Conservation (phyloP, 2,797 vertebrate species). For the Pantherophis vulpinus region DNA sequence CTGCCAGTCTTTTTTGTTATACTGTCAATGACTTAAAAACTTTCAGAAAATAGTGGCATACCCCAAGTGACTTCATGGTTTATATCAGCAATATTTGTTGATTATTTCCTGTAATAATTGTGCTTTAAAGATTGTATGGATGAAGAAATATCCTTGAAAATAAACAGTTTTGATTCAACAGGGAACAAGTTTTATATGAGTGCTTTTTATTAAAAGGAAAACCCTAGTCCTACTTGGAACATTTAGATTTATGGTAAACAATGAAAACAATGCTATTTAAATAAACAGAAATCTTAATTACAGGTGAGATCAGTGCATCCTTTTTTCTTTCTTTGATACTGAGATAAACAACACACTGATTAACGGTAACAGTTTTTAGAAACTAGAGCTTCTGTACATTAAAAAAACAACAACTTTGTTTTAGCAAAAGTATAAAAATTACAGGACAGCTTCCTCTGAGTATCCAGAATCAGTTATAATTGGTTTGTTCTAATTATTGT, state of each 20-base stretch:
- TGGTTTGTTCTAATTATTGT: not conserved
- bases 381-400: not conserved
- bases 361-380: not conserved
- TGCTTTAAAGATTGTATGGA: not conserved
- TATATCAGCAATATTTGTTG: not conserved
- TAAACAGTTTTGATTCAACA: slow-evolving; percentile 7
- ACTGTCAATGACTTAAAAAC: not conserved
- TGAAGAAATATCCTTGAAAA: not conserved
- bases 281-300: not conserved
- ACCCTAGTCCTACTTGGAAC: not conserved
- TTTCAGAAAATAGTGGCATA: not conserved
- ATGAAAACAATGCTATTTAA: not conserved
- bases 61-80: not conserved
- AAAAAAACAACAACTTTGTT: not conserved
- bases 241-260: slow-evolving; percentile 5
- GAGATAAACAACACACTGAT: not conserved
- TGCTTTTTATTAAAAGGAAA: not conserved
- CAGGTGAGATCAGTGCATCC: not conserved
- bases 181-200: not conserved
- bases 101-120: not conserved
- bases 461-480: not conserved
- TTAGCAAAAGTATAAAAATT: not conserved
- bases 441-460: not conserved
- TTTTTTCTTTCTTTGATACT: slow-evolving; percentile 3
- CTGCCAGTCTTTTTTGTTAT: not conserved